Conservation (phyloP, 2,797 vertebrate genomes). For the Orientallactaga sibirica region DNA sequence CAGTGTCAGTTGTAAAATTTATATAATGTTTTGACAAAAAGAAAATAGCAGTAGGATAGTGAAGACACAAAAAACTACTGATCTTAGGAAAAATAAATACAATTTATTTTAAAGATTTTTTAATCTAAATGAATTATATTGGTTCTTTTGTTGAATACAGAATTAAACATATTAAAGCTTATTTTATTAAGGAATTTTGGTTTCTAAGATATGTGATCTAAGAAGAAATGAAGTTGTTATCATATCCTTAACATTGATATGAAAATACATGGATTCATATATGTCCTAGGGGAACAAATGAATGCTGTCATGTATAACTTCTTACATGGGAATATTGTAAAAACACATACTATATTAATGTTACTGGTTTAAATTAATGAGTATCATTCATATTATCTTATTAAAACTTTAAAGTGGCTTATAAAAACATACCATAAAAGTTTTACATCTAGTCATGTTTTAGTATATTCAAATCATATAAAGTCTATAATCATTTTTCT, state of each 20-base stretch:
- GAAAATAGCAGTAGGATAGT: background rate
- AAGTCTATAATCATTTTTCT: background rate
- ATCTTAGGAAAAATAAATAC: background rate
- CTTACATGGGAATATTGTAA: slow-evolving; percentile 29
- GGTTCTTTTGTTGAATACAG: background rate
- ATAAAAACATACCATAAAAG: background rate
- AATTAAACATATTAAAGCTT: background rate
- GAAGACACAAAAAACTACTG: background rate
- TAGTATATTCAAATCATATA: slow-evolving; percentile 3
- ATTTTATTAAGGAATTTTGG: background rate
- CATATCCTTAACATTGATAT: slow-evolving; percentile 2
- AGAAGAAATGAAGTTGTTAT: background rate
- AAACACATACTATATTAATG: slow-evolving; percentile 14
- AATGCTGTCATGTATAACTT: background rate
- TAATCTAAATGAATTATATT: slow-evolving; percentile 3
- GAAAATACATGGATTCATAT: background rate
- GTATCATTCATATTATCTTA: slow-evolving; percentile 37
- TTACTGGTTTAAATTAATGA: slow-evolving; percentile 30
- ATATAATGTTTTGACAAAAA: background rate
- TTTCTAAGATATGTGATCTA: background rate
- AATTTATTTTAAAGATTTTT: background rate
- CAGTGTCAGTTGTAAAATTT: background rate
- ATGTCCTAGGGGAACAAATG: background rate
- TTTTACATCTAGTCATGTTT: background rate
- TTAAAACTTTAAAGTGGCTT: slow-evolving; percentile 16